These are phyloP conservation scores for Paramacrobiotus metropolitanus DNA, from an alignment of 1,140 invertebrate genomes.

Conservation along the genomic window DNA sequence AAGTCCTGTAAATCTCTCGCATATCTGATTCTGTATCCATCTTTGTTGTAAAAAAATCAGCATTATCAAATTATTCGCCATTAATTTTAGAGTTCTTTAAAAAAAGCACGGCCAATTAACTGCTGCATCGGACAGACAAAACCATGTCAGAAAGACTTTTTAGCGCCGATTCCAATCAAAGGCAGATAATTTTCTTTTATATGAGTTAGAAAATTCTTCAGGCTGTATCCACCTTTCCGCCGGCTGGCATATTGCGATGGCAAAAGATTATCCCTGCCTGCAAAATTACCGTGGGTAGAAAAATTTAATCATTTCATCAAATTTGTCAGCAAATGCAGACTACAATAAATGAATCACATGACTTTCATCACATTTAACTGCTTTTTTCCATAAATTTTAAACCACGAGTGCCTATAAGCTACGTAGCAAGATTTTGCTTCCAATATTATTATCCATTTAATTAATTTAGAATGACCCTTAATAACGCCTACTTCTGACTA, in stretches of 20 bases:
- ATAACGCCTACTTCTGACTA: not conserved
- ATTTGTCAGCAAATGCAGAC: not conserved
- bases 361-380: not conserved
- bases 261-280: not conserved
- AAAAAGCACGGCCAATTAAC: no score
- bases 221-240: not conserved
- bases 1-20: no score
- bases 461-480: no score
- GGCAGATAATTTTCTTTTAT: not conserved
- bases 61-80: no score
- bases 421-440: not conserved
- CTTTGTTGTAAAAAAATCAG: no score
- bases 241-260: not conserved
- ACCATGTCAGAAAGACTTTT: not conserved
- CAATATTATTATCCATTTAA: not conserved
- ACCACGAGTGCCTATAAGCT: not conserved
- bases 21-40: no score
- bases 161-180: not conserved
- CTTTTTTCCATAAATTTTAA: not conserved
- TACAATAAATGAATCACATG: not conserved
- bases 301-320: no score
- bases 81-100: not conserved
- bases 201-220: not conserved
- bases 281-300: not conserved
- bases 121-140: no score